Evolutionary conservation across 2,888 invertebrate species (phyloP), one percentile per base, ranked within the genome.

Genomic region (Diadegma fenestrale): DNA sequence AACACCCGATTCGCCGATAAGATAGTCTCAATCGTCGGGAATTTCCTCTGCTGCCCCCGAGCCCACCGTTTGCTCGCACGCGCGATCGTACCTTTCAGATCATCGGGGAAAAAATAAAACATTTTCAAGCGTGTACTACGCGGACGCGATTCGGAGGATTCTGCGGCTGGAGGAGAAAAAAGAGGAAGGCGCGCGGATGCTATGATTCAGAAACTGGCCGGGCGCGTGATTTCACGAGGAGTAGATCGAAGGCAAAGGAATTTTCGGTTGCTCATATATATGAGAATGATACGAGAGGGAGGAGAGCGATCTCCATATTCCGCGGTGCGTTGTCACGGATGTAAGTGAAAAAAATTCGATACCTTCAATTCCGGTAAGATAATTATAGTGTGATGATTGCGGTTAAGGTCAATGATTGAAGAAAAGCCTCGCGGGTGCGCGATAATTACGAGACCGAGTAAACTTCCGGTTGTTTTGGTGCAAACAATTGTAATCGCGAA

Each of bases 1-100:
- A 45, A 79, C 68, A 37, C 68, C 41, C 80, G 80, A 80, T 80
- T 72, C 7, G 10, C 71, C 45, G 80, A 80, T 80, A 64, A 80
- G 72, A 73, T 30, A 51, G 12, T 19, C 48, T 64, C 30, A 12
- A 58, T 69, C 77, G 10, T 22, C 26, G 43, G 48, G 68, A 82
- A 72, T 82, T 68, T 72, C 69, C 76, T 30, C 63, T 33, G 10
- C 45, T 45, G 63, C 10, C 37, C 30, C 48, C 1, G 6, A 30
- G 33, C 14, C 26, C 37, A 45, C 19, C 19, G 45, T 71, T 63
- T 48, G 1, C 61, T 61, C 71, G 48, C 41, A 61, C 63, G 63
- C 22, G 68, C 33, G 68, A 58, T 26, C 54, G 12, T 12, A 22
- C 72, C 7, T 12, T 72, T 37, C 54, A 22, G 33, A 19, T 51